Evolutionary conservation across 64 coral and sea anemone species (phyloP), one percentile per base, ranked within the genome.

Genomic region (Montipora sp.): DNA sequence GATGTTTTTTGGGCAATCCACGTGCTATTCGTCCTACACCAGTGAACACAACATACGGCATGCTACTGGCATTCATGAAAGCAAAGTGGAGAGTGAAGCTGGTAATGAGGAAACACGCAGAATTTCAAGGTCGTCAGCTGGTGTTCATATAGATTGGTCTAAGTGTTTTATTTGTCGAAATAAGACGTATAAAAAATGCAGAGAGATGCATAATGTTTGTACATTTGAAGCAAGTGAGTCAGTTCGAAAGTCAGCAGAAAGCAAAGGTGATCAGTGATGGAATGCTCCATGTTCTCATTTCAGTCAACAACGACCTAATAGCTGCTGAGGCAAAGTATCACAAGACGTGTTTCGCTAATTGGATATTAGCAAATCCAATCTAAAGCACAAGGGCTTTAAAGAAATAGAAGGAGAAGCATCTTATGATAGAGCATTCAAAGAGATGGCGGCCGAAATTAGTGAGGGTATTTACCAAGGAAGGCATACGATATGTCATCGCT

Each of bases 401-500:
- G 78, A 61, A n/a, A 45, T 71, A 45, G 48, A 81, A 27, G 43
- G 27, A 44, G 89, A 81, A 47, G 7, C 59, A 27, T 15, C 14
- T 66, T 82, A 70, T 49, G 77, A 81, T 68, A 78, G 6, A 73
- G 77, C 90, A 16, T 83, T 83, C 67, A 22, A 84, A 59, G 50
- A 82, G 80, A 27, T 92, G 78, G 78, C 76, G 2, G 48, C 13
- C 13, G 69, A 92, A 21, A 72, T 92, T 23, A 45, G 68, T 16
- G 80, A 60, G 53, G 90, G 70, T 14, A 92, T 85, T 59, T 46
- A 5, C 19, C 67, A 77, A 15, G 60, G 66, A 73, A 76, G 75
- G 90, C 79, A 59, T 92, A 92, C 72, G 80, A 92, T 50, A 84
- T 92, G 90, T 71, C 67, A 73, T 75, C 79, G 36, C 90, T 92